These are phyloP conservation scores for Spinus pinus DNA, from an alignment of 2,797 vertebrate species.

Conservation along the genomic window DNA sequence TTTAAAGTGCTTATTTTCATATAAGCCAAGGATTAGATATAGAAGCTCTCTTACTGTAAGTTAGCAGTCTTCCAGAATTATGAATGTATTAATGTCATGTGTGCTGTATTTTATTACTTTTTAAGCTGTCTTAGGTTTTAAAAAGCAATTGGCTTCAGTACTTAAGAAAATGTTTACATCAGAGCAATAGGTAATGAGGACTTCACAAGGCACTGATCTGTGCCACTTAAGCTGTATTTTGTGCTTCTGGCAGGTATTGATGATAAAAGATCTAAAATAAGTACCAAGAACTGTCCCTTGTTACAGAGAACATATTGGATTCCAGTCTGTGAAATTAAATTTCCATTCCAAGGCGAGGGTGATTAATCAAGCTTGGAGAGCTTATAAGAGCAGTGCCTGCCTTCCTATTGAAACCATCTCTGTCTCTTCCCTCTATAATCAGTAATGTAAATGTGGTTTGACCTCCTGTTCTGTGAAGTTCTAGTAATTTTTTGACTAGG, in stretches of 20 bases:
- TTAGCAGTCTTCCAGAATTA: background rate
- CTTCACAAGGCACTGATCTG: background rate
- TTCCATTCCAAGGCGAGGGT: background rate
- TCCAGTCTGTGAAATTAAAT: background rate
- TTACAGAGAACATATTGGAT: background rate
- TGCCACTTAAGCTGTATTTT: background rate
- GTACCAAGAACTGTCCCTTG: background rate
- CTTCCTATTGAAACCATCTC: background rate
- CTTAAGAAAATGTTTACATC: background rate
- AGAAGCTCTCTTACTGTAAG: slow-evolving; percentile 11
- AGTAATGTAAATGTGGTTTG: background rate
- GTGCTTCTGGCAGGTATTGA: background rate
- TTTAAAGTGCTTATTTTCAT: background rate
- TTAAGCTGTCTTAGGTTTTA: background rate
- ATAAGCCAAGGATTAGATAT: background rate
- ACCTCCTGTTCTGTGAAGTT: background rate
- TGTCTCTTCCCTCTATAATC: background rate
- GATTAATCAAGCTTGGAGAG: background rate
- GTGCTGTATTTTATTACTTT: background rate
- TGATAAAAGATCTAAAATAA: slow-evolving; percentile 18
- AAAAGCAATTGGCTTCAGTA: background rate
- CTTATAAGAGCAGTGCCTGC: background rate
- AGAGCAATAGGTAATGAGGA: background rate
- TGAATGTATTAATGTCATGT: background rate
- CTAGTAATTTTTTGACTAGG: background rate